Evolutionary conservation across 1,140 invertebrate species (phyloP), one percentile per base, ranked within the genome.

Genomic region (Phymastichus coffea): DNA sequence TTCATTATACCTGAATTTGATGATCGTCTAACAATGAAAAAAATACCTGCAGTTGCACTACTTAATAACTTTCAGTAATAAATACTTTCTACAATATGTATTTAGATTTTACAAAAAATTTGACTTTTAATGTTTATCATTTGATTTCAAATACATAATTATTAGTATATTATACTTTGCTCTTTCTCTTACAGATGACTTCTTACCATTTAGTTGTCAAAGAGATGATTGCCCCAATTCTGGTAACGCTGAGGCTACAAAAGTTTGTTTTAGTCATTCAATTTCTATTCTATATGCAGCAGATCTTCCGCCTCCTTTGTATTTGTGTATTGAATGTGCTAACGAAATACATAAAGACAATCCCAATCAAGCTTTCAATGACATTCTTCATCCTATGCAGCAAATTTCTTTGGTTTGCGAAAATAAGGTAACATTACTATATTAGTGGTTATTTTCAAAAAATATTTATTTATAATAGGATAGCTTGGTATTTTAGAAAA

Each of bases 291-390:
- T 85, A 25, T 91, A 88, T 81, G 90, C 87, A 56, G 88, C 81
- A 57, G 93, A 88, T 81, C 92, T 87, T 56, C 93, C 96, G 0
- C 96, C 97, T 10, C 96, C 97, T 0, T 81, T 99, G 4, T 97
- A 96, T 74, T 83, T 99, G 0, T 99, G 97, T 74, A 93, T 96
- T 66, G 95, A 96, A 74, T 99, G 97, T 80, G 92, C 93, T 28
- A 95, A 97, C 73, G 88, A 94, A 75, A 91, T 98, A 63, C 89
- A 87, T 72, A 84, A 89, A 33, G 89, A 87, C 74, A 89, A 87
- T 79, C 88, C 86, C 12, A 89, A 93, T 76, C 89, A 94, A 74
- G 86, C 94, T 68, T 93, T 92, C 74, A 88, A 92, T 68, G 94
- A 97, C 75, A 91, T 98, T 66, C 82, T 97, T 46, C 92, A 95